Base-by-base conservation (phyloP, 2,113 vertebrate genomes). In the Columba janthina region DNA sequence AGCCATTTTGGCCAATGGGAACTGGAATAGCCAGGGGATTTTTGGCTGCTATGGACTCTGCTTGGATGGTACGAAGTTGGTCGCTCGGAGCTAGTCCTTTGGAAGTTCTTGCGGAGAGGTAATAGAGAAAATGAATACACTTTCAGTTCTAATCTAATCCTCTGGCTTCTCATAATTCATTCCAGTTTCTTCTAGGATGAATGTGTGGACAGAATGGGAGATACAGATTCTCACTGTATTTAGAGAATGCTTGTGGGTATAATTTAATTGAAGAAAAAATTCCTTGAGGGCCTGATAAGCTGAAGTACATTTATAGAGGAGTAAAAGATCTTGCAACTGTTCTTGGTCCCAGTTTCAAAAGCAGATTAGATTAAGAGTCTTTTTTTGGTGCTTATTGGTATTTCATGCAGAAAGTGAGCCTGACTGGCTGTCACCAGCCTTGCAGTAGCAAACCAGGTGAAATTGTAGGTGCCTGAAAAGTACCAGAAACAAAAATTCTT, bases 1-100 rank as follows among this genome's bases (percentile, higher is more conserved):
- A 99, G 99, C 99, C 99, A 0, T 99, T 99, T 97, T 99, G 99
- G 99, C 99, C 99, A 22, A 99, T 99, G 99, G 99, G 99, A 94
- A 99, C 99, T 65, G 99, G 99, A 95, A 99, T 99, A 90, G 99
- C 99, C 28, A 98, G 99, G 72, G 99, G 99, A 64, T 99, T 99
- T 97, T 97, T 99, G 92, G 99, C 99, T 94, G 99, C 98, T 46
- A 99, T 99, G 98, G 99, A 99, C 96, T 99, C 99, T 1, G 99
- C 98, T 61, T 99, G 99, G 99, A 99, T 99, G 99, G 99, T 99
- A 95, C 98, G 98, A 89, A 99, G 99, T 87, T 99, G 99, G 99
- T 98, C 99, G 2, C 98, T 99, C 0, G 99, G 99, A 91, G 98
- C 98, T 34, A 97, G 98, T 42, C 98, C 99, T 64, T 96, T 99